These are phyloP conservation scores for Coremacera marginata DNA, from an alignment of 2,888 invertebrate species.

Conservation along the genomic window DNA sequence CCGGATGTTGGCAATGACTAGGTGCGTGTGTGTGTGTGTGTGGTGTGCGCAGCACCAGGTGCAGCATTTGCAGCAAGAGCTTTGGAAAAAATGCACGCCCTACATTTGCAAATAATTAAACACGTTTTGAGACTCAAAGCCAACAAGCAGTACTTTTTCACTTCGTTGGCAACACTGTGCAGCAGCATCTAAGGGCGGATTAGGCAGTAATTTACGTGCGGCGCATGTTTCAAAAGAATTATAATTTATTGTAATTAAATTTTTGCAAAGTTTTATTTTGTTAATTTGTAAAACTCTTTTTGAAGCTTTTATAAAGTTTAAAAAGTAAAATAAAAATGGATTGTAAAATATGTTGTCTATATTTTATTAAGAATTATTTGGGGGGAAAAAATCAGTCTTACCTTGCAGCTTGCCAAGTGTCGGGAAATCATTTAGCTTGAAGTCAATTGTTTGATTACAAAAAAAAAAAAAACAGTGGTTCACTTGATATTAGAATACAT, in stretches of 20 bases:
- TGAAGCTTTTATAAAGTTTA: too few relatives aligned
- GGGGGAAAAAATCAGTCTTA: too few relatives aligned
- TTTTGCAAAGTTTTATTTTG: neutral
- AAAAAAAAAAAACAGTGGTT: too few relatives aligned
- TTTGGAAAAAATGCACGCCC: neutral
- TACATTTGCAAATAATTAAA: conserved; percentile 27
- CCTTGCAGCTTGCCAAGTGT: too few relatives aligned
- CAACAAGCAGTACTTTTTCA: neutral
- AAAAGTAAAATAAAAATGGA: too few relatives aligned
- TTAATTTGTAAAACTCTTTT: too few relatives aligned
- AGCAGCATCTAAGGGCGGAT: neutral
- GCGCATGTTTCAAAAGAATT: conserved; percentile 9
- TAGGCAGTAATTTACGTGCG: conserved; percentile 11
- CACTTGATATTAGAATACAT: too few relatives aligned
- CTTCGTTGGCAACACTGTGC: conserved; percentile 10
- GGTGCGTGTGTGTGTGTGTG: too few relatives aligned
- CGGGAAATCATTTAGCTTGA: too few relatives aligned
- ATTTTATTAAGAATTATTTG: too few relatives aligned
- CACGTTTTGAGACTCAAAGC: conserved; percentile 21
- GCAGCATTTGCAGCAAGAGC: neutral
- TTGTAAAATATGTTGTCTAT: too few relatives aligned
- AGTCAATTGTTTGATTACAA: too few relatives aligned
- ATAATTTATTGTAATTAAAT: conserved; percentile 3
- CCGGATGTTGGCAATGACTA: neutral
- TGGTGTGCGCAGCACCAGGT: neutral